phyloP scores from a whole-genome alignment of 2,113 vertebrate species.

The Rana temporaria region DNA sequence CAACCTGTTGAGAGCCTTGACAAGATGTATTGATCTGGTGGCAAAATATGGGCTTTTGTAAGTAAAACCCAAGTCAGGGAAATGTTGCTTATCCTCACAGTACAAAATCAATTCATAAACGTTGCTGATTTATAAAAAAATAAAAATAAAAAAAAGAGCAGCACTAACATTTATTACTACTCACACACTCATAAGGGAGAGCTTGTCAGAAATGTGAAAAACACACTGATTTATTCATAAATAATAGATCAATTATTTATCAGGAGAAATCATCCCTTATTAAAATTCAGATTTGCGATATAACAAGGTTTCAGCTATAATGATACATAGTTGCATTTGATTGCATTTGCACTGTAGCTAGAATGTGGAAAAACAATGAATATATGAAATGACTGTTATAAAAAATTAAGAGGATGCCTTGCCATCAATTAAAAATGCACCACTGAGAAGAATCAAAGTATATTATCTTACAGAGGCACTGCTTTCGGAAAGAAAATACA shows the following conservation, averaged over 20 bases:
- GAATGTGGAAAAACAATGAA: not conserved
- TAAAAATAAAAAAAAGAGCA: not conserved
- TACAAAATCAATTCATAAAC: not conserved
- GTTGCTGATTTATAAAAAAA: not conserved
- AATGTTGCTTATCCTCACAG: no score
- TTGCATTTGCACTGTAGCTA: not conserved
- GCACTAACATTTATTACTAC: slow-evolving; percentile 4
- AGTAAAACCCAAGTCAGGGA: not conserved
- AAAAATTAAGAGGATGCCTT: no score
- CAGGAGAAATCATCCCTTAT: slow-evolving; percentile 1
- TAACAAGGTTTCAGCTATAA: not conserved
- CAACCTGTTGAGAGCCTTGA: slow-evolving; percentile 58
- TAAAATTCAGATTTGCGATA: not conserved
- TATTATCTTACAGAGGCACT: no score
- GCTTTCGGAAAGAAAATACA: no score
- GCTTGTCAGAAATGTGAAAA: not conserved
- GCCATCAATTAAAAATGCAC: no score
- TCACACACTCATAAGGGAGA: not conserved
- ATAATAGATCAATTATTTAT: slow-evolving; percentile 22
- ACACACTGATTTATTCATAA: slow-evolving; percentile 9
- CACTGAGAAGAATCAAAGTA: no score
- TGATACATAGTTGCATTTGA: not conserved
- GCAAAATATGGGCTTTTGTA: not conserved
- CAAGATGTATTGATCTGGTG: not conserved
- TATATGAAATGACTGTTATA: no score